Evolutionary conservation across 2,113 vertebrate species (phyloP), one percentile per base, ranked within the genome.

Genomic region (Struthidea cinerea): DNA sequence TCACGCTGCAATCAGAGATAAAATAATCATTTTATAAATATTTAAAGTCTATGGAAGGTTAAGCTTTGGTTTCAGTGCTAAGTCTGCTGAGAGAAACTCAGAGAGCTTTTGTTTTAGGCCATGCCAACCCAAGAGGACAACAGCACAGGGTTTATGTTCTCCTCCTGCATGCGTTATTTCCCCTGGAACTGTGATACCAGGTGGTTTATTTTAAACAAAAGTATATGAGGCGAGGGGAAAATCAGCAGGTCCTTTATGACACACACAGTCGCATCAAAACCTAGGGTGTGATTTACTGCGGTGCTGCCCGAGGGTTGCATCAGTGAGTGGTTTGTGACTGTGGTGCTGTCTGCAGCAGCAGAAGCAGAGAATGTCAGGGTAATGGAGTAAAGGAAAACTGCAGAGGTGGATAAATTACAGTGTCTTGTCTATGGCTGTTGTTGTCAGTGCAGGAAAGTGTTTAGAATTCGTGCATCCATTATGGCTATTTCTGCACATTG

Each of bases 21-120:
- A 55, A 82, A 33, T 59, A 93, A 92, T 87, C 19, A 28, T 79
- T 93, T 47, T 76, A 44, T 68, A 85, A 60, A 55, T 83, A 60
- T 21, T 39, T 32, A 5, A 83, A 76, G 35, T 17, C 39, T 68
- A 32, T 41, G 18, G 39, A 84, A 93, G 70, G 68, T 80, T 68
- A 37, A 64, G 35, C 24, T 86, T 90, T 56, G 30, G 23, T 80
- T 85, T 94, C 53, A 33, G 49, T 39, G 41, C 71, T 57, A 33
- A 37, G 8, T 65, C 37, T 91, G 41, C 49, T 33, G 47, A 87
- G 56, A 89, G 78, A 74, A 84, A 75, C 21, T 47, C 33, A 6
- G n/a, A 55, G 37, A 53, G 21, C 12, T 82, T 91, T 85, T 93
- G 23, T 13, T 30, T 63, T 21, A 46, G 21, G 9, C 47, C 49